Evolutionary conservation across 2,113 vertebrate genomes (phyloP), one percentile per base, ranked within the genome.

Genomic region (Bostrychus sinensis): DNA sequence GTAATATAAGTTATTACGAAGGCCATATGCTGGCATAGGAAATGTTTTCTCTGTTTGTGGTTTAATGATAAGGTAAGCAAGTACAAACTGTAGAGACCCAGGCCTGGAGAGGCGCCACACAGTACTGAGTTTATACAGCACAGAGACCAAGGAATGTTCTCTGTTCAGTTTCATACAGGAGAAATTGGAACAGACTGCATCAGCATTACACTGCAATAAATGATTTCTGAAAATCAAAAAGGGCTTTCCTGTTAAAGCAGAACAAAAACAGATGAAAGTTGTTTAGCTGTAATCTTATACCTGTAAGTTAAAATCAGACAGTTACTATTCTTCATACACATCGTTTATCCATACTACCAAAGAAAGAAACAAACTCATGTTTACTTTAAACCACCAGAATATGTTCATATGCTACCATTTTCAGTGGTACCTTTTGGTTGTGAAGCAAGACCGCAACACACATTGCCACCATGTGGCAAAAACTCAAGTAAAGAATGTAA

Each of bases 161-260:
- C 82, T 83, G 82, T 79, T 86, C 81, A 77, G 70, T 84, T 88
- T 90, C 78, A 89, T 80, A 80, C 56, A 50, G 56, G 70, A 67
- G 46, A 70, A 79, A 89, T 76, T 77, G 73, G 70, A 86, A 72
- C 66, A 46, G 75, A 84, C 72, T 64, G 46, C 56, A 82, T 83
- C 51, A 77, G 62, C 70, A 77, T 72, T 65, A 34, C 59, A 45
- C 53, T 53, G 54, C 69, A 66, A 82, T 76, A 77, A 70, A 61
- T 56, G 6, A 67, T 75, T 80, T 76, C 63, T 62, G 28, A 23
- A 34, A 51, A 42, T 45, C 50, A 11, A 53, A 51, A 45, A 12
- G 2, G 17, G 19, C 26, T 41, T 6, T 34, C 32, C 14, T n/a
- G n/a, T n/a, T n/a, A 7, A 48, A 25, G 37, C 3, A 63, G 22